Conservation (phyloP, 2,888 invertebrate genomes). For the Muschampia plurimacula region DNA sequence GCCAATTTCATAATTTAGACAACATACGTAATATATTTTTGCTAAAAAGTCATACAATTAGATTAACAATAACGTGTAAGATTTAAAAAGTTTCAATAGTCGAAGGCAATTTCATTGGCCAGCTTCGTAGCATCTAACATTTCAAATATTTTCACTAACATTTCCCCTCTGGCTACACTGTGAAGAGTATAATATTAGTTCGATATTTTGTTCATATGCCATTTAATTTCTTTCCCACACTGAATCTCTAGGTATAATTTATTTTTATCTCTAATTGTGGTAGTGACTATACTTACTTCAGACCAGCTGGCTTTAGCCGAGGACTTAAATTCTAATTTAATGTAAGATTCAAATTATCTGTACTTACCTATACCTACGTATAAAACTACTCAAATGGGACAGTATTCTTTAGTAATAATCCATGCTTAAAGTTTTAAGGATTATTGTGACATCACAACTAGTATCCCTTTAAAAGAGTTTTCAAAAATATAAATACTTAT, state of each 20-base stretch:
- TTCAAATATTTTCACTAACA: conserved; percentile 43
- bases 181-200: conserved; percentile 35
- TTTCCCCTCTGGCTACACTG: conserved; percentile 33
- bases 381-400: conserved; percentile 3
- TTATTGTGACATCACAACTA: conserved; percentile 11
- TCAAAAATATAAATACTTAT: conserved; percentile 8
- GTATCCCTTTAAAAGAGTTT: conserved; percentile 9
- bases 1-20: conserved; percentile 51
- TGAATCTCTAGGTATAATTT: neutral
- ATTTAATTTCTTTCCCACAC: neutral
- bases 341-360: neutral
- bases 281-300: neutral
- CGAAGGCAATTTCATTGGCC: conserved; percentile 74
- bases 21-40: conserved; percentile 50
- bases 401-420: neutral
- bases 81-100: conserved; percentile 57
- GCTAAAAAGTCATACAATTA: conserved; percentile 55
- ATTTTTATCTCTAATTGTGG: neutral
- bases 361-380: conserved; percentile 25
- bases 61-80: conserved; percentile 54
- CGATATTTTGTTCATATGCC: neutral
- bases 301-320: conserved; percentile 17
- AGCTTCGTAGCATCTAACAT: conserved; percentile 55
- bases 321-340: conserved; percentile 7
- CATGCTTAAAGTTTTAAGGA: neutral